Evolutionary conservation across 2,888 invertebrate species (phyloP).

Genomic region (Heteromyza rotundicornis): DNA sequence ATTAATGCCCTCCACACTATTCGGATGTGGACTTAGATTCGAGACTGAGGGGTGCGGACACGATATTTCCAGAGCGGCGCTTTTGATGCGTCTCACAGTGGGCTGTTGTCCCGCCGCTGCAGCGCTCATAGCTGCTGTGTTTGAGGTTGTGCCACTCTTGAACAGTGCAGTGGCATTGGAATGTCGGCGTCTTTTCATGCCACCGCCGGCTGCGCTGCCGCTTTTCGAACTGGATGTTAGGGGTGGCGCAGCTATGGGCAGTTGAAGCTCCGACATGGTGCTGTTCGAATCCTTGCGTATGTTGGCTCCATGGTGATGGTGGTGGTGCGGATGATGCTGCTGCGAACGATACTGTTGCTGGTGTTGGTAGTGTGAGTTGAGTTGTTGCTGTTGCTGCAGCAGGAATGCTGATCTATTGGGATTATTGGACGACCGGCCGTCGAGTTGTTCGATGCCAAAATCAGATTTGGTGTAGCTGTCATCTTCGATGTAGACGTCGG

Average conservation of each 20-base stretch:
- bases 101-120: conserved; percentile 29
- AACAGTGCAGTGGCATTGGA: conserved; percentile 59
- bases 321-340: conserved; percentile 39
- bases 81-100: conserved; percentile 71
- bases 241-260: conserved; percentile 59
- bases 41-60: conserved; percentile 74
- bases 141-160: conserved; percentile 38
- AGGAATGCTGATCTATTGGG: conserved; percentile 31
- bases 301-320: conserved; percentile 54
- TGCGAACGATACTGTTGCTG: conserved; percentile 33
- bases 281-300: conserved; percentile 70
- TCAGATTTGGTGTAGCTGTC: conserved; percentile 62
- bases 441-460: conserved; percentile 57
- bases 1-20: conserved; percentile 77
- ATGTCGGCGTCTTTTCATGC: conserved; percentile 60
- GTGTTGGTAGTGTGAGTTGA: conserved; percentile 26
- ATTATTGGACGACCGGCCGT: conserved; percentile 9
- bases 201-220: too few species aligned
- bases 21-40: conserved; percentile 80
- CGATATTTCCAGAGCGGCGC: conserved; percentile 74
- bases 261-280: conserved; percentile 70
- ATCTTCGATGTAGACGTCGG: conserved; percentile 60
- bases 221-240: conserved; percentile 29
- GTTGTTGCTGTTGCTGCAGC: conserved; percentile 31
- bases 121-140: conserved; percentile 33